Evolutionary conservation across 2,797 vertebrate genomes (phyloP).

Genomic region (Typhlichthys subterraneus): DNA sequence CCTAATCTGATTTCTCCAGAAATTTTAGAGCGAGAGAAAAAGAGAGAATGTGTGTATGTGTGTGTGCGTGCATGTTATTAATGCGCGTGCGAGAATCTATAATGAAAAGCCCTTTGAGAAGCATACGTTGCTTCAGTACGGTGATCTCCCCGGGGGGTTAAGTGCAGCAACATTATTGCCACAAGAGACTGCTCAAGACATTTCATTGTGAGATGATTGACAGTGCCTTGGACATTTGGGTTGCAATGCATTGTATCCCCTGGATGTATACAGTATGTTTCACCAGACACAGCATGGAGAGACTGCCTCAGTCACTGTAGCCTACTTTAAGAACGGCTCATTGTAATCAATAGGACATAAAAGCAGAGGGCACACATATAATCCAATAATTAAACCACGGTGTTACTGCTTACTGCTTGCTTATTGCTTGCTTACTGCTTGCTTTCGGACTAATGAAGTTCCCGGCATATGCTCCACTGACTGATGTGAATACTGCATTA

Average conservation of each 20-base stretch:
- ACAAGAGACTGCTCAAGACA: conserved; percentile 59
- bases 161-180: conserved; percentile 55
- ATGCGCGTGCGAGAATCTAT: conserved; percentile 30
- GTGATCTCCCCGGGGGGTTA: conserved; percentile 55
- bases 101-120: conserved; percentile 52
- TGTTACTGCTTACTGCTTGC: background rate
- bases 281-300: conserved; percentile 11
- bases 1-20: conserved; percentile 14
- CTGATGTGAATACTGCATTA: background rate
- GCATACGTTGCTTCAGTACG: conserved; percentile 71
- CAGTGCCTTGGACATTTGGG: conserved; percentile 36
- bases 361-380: background rate
- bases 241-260: conserved; percentile 45
- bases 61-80: conserved; percentile 1
- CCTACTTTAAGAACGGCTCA: conserved; percentile 15
- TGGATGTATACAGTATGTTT: conserved; percentile 52
- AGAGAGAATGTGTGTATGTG: conserved; percentile 1
- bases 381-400: background rate
- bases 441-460: conserved; percentile 10
- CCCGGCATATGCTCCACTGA: conserved; percentile 2
- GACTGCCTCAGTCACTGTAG: conserved; percentile 32
- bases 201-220: conserved; percentile 66
- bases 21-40: background rate
- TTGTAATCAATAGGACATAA: background rate
- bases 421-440: background rate